These are phyloP conservation scores for Mactra quadrangularis DNA, from an alignment of 1,140 invertebrate species.

Conservation along the genomic window DNA sequence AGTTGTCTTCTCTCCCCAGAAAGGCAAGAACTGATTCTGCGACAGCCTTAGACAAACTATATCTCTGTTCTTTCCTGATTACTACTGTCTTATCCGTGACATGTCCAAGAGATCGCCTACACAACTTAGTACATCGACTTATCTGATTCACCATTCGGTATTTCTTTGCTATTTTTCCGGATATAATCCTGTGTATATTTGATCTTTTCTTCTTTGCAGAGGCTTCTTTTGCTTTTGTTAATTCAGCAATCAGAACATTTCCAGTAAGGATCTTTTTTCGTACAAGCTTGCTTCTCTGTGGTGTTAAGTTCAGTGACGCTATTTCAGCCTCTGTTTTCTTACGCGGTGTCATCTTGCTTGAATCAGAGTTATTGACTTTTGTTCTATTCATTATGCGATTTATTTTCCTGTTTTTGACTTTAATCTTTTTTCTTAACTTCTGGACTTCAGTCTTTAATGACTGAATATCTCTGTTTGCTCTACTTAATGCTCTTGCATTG, in stretches of 20 bases:
- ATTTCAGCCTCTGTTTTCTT: constrained; percentile 10
- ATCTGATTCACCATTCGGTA: not conserved
- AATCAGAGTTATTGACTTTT: not conserved
- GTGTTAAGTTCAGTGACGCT: not conserved
- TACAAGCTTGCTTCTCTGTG: not conserved
- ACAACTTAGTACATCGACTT: not conserved
- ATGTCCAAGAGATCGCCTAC: not conserved
- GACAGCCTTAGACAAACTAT: not conserved
- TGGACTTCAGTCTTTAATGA: not conserved
- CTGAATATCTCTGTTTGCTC: constrained; percentile 3
- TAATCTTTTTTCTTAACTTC: constrained; percentile 8
- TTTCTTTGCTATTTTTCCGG: not conserved
- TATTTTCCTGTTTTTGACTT: constrained; percentile 26
- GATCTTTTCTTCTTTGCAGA: not conserved
- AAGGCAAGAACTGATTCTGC: not conserved
- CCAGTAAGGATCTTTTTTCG: not conserved
- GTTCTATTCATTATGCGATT: not conserved
- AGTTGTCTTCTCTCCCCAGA: constrained; percentile 13
- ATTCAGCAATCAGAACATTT: not conserved
- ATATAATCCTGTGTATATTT: not conserved
- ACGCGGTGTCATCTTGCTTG: not conserved
- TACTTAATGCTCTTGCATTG: not conserved
- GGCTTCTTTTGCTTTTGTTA: not conserved
- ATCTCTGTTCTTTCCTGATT: not conserved
- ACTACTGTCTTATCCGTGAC: not conserved